Percentiles rank a stretch among this genome's conserved stretches.
phyloP scores from a whole-genome alignment of 1,140 invertebrate genomes.

The Drosophila navojoa region DNA sequence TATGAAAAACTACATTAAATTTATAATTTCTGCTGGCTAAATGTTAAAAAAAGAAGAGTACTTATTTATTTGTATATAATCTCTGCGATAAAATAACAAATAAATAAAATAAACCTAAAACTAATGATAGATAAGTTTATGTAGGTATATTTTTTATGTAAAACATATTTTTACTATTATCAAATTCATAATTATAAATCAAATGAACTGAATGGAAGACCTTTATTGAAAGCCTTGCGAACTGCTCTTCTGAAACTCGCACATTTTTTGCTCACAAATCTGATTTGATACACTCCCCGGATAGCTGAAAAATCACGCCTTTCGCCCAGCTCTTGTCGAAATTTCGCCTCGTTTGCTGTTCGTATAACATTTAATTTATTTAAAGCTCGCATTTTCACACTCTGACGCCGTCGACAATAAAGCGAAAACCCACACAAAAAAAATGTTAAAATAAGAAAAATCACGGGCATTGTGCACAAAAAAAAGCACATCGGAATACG shows the following conservation, averaged over 20 bases:
- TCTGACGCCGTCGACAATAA: slow-evolving; percentile 40
- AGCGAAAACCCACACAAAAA: slow-evolving; percentile 30
- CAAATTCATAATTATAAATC: no score
- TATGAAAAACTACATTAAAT: no score
- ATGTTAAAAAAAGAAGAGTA: no score
- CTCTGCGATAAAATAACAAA: no score
- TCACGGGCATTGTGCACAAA: slow-evolving; percentile 19
- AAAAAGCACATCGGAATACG: slow-evolving; percentile 36
- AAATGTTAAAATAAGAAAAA: slow-evolving; percentile 21
- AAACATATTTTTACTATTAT: no score
- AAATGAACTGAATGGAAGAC: no score
- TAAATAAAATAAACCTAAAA: no score
- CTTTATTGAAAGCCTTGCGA: background rate
- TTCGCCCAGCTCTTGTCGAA: slow-evolving; percentile 26
- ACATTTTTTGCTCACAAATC: background rate
- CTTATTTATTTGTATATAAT: no score
- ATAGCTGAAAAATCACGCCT: slow-evolving; percentile 25
- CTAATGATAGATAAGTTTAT: no score
- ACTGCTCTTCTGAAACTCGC: background rate
- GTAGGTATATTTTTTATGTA: no score
- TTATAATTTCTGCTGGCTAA: no score
- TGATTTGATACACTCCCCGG: background rate
- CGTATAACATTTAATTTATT: slow-evolving; percentile 73
- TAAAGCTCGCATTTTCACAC: slow-evolving; percentile 73
- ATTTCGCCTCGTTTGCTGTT: slow-evolving; percentile 23